Percentiles rank a stretch among this genome's conserved stretches.
These are phyloP conservation scores for Podabrus alpinus DNA, from an alignment of 2,888 invertebrate genomes.

Conservation along the genomic window DNA sequence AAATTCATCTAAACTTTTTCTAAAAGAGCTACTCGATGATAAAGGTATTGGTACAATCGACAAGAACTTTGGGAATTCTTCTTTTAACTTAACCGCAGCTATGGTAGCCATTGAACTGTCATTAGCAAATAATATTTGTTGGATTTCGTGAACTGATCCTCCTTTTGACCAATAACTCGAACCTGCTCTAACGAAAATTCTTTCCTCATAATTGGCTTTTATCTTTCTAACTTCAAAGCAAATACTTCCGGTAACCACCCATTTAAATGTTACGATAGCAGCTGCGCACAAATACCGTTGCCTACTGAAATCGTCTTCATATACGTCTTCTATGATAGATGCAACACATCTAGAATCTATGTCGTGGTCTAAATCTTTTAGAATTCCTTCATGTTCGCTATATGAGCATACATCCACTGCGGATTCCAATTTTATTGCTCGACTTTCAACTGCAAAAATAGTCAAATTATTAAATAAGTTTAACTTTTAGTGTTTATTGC, in stretches of 20 bases:
- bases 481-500: no score
- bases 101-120: background rate
- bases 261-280: slow-evolving; percentile 16
- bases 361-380: background rate
- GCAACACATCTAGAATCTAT: slow-evolving; percentile 9
- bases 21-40: background rate
- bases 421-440: background rate
- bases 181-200: slow-evolving; percentile 10
- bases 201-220: background rate
- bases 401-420: background rate
- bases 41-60: slow-evolving; percentile 4
- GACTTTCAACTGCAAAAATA: no score
- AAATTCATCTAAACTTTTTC: background rate
- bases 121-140: background rate
- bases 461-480: no score
- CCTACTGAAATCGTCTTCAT: slow-evolving; percentile 10
- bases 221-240: background rate
- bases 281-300: slow-evolving; percentile 19
- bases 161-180: slow-evolving; percentile 22
- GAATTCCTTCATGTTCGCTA: background rate
- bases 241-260: slow-evolving; percentile 6
- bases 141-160: slow-evolving; percentile 12
- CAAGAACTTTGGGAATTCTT: background rate
- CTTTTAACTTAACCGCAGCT: slow-evolving; percentile 2
- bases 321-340: slow-evolving; percentile 19